phyloP scores from a whole-genome alignment of 1,140 invertebrate genomes.

The Aporrectodea caliginosa region DNA sequence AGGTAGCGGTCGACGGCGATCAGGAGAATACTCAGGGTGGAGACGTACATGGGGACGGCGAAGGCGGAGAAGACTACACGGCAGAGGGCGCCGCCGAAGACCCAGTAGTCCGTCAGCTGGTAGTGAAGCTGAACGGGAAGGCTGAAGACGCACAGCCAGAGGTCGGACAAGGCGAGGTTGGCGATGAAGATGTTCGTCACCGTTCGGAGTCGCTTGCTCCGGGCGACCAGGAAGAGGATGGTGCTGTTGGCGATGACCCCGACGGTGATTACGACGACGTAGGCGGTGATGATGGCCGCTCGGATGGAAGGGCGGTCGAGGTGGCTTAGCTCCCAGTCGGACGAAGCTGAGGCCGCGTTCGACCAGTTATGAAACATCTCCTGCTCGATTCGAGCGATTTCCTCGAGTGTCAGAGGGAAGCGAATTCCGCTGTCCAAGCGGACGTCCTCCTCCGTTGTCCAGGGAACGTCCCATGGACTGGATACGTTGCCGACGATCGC shows the following conservation, averaged over 20 bases:
- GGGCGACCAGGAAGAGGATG: conserved; percentile 76
- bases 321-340: conserved; percentile 14
- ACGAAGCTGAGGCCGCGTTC: not conserved
- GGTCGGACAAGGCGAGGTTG: conserved; percentile 91
- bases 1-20: conserved; percentile 69
- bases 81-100: conserved; percentile 62
- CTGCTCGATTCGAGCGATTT: too few species aligned
- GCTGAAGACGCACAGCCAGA: conserved; percentile 83
- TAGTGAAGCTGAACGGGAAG: conserved; percentile 72
- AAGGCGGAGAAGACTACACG: conserved; percentile 49
- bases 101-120: conserved; percentile 79
- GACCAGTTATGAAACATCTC: not conserved
- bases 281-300: conserved; percentile 44
- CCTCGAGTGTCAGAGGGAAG: too few species aligned
- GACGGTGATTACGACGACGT: conserved; percentile 48
- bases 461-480: too few species aligned
- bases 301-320: conserved; percentile 21
- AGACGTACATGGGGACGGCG: conserved; percentile 66
- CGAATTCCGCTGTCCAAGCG: too few species aligned
- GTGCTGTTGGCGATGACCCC: conserved; percentile 73
- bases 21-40: conserved; percentile 67
- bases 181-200: conserved; percentile 97
- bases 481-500: too few species aligned
- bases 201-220: conserved; percentile 88
- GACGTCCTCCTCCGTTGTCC: too few species aligned